phyloP scores from a whole-genome alignment of 2,888 invertebrate genomes.

The Spilarctia lutea region DNA sequence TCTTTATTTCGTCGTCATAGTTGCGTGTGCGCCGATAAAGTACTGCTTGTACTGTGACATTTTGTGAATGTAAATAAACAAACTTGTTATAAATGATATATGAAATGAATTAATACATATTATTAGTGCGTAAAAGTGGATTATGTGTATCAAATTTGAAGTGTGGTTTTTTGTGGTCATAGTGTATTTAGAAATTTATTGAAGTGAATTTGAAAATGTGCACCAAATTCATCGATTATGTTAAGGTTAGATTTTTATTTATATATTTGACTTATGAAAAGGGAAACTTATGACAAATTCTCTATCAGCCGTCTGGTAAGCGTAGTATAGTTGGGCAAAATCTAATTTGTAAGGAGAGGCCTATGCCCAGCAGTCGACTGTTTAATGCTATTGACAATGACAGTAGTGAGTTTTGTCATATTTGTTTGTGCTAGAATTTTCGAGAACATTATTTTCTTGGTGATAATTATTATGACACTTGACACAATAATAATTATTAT shows the following conservation, averaged over 20 bases:
- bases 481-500: neutral
- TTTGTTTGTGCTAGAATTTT: neutral
- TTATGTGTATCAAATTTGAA: neutral
- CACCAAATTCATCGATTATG: constrained; percentile 43
- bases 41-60: constrained; percentile 4
- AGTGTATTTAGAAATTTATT: neutral
- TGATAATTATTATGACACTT: neutral
- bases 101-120: neutral
- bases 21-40: constrained; percentile 38
- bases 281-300: too few relatives aligned
- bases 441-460: neutral
- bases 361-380: too few relatives aligned
- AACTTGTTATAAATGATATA: neutral
- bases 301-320: too few relatives aligned
- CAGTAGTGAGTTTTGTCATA: neutral
- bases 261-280: neutral
- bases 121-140: neutral
- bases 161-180: neutral
- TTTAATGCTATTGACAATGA: too few relatives aligned
- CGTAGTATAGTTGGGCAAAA: too few relatives aligned
- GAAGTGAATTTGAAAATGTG: constrained; percentile 37
- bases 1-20: constrained; percentile 32
- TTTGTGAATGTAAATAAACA: constrained; percentile 20
- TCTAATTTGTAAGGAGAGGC: too few relatives aligned
- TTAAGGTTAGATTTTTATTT: constrained; percentile 43